Percentiles rank a stretch among this genome's conserved stretches.
These are phyloP conservation scores for Nematostella vectensis DNA, from an alignment of 92 coral and sea anemone genomes.

Conservation along the genomic window DNA sequence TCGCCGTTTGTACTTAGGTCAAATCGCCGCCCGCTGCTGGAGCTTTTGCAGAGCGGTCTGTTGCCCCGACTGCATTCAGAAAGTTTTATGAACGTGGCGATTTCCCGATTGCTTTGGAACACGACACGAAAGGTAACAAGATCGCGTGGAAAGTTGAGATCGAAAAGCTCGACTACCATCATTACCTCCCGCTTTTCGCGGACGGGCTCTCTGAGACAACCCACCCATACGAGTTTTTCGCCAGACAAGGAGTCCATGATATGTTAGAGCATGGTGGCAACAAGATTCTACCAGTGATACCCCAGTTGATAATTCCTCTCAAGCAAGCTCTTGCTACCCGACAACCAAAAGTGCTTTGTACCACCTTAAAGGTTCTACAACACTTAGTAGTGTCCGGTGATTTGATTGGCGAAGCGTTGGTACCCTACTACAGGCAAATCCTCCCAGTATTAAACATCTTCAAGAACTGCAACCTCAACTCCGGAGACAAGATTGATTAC, in stretches of 20 bases:
- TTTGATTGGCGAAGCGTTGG: constrained; percentile 75
- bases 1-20: too few relatives aligned
- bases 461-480: constrained; percentile 68
- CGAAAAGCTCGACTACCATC: constrained; percentile 83
- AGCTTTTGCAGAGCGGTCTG: constrained; percentile 72
- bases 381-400: constrained; percentile 73
- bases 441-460: constrained; percentile 81
- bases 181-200: constrained; percentile 75
- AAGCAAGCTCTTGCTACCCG: constrained; percentile 72
- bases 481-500: constrained; percentile 86
- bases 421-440: constrained; percentile 86
- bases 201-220: constrained; percentile 78
- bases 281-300: constrained; percentile 77
- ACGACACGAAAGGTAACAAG: constrained; percentile 88
- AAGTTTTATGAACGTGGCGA: constrained; percentile 84
- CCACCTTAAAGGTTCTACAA: constrained; percentile 73
- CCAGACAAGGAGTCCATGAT: constrained; percentile 86
- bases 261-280: constrained; percentile 85
- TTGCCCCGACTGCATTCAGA: constrained; percentile 59
- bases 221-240: constrained; percentile 85
- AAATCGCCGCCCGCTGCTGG: constrained; percentile 70
- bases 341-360: constrained; percentile 60
- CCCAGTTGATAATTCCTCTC: constrained; percentile 76
- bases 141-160: constrained; percentile 93
- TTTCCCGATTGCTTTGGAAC: constrained; percentile 85